Conservation (phyloP, 2,113 vertebrate species). For the Gambusia affinis region DNA sequence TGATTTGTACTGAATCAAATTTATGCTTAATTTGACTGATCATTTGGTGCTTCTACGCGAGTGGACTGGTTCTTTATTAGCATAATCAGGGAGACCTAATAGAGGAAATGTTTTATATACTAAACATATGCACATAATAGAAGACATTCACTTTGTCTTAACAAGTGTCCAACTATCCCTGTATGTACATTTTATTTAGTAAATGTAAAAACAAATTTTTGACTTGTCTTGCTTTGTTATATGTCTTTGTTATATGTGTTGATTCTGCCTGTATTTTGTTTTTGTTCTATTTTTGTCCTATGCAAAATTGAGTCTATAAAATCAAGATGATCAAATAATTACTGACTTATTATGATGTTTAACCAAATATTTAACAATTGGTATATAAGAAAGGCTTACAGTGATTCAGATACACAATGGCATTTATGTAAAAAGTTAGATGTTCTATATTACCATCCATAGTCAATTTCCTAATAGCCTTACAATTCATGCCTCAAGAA, state of each 20-base stretch:
- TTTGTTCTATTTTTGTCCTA: too few species aligned
- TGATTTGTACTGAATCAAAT: neutral
- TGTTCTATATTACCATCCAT: too few species aligned
- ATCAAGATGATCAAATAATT: too few species aligned
- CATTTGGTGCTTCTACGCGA: neutral
- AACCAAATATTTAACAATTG: too few species aligned
- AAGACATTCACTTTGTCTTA: constrained; percentile 19
- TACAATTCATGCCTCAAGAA: neutral
- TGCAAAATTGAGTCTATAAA: too few species aligned
- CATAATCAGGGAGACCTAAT: neutral
- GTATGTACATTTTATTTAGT: neutral
- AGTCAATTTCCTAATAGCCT: neutral
- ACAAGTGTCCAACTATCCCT: neutral
- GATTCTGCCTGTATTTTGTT: neutral
- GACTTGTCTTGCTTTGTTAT: constrained; percentile 14
- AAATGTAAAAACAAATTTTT: neutral
- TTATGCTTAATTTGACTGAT: neutral
- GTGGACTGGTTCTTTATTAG: neutral
- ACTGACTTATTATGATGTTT: too few species aligned
- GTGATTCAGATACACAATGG: too few species aligned
- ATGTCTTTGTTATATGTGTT: neutral
- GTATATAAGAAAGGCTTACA: too few species aligned
- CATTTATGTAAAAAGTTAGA: too few species aligned
- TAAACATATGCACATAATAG: neutral
- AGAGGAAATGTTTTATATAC: constrained; percentile 2